phyloP scores from a whole-genome alignment of 2,797 vertebrate species.

The Oophaga sylvatica region DNA sequence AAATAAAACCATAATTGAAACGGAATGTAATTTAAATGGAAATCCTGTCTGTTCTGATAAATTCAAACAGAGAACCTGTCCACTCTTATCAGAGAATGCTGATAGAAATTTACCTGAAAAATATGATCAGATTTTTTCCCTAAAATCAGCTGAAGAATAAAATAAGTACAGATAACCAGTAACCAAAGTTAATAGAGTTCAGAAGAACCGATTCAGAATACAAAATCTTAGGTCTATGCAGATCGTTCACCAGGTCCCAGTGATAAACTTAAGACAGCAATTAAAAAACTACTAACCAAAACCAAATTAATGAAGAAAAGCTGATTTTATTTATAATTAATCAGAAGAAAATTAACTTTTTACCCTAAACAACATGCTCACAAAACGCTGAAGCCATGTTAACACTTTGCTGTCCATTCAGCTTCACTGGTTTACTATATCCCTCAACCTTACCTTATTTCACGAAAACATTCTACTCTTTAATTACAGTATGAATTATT shows the following conservation, averaged over 20 bases:
- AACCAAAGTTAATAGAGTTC: slow-evolving; percentile 28
- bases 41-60: slow-evolving; percentile 57
- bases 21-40: slow-evolving; percentile 57
- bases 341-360: too few relatives aligned
- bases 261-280: not conserved
- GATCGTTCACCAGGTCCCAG: not conserved
- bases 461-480: too few relatives aligned
- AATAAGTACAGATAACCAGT: slow-evolving; percentile 36
- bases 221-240: not conserved
- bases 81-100: slow-evolving; percentile 18
- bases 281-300: not conserved
- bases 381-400: too few relatives aligned
- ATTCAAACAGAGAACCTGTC: slow-evolving; percentile 52
- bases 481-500: too few relatives aligned
- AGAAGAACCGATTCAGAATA: not conserved
- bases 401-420: too few relatives aligned
- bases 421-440: too few relatives aligned
- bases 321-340: not conserved
- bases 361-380: too few relatives aligned
- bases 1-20: slow-evolving; percentile 59
- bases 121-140: slow-evolving; percentile 24
- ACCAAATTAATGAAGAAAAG: not conserved
- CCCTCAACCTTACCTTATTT: too few relatives aligned
- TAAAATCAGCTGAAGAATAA: slow-evolving; percentile 20
- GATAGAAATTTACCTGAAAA: slow-evolving; percentile 43